phyloP scores from a whole-genome alignment of 1,140 invertebrate species.

The Apis florea region DNA sequence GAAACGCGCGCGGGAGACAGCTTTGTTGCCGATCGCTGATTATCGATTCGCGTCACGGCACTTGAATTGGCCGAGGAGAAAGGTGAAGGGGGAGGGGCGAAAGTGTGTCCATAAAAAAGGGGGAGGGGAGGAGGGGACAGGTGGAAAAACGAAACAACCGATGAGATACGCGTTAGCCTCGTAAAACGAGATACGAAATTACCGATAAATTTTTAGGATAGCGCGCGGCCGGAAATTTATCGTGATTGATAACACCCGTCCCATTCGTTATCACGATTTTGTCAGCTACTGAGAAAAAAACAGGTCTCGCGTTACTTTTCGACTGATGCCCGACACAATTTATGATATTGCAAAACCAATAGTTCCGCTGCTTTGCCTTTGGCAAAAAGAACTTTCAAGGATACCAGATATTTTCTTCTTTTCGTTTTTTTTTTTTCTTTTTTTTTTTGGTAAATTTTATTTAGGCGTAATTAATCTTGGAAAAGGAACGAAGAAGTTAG shows the following conservation, averaged over 20 bases:
- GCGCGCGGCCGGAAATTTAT: slow-evolving; percentile 17
- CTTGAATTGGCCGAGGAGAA: slow-evolving; percentile 52
- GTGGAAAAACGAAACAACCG: background rate
- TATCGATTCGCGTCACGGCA: slow-evolving; percentile 63
- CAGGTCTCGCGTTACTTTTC: slow-evolving; percentile 27
- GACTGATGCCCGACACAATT: background rate
- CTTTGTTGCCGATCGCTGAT: slow-evolving; percentile 62
- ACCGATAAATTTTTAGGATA: slow-evolving; percentile 38
- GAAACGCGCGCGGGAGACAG: slow-evolving; percentile 49
- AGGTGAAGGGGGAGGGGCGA: background rate
- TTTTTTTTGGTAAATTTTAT: background rate
- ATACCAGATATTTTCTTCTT: background rate
- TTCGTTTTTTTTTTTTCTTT: background rate
- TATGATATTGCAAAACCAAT: slow-evolving; percentile 28
- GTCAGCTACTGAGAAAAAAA: slow-evolving; percentile 3
- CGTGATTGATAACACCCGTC: slow-evolving; percentile 24
- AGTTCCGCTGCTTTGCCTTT: background rate
- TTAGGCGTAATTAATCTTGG: too few relatives aligned
- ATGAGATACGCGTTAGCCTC: background rate
- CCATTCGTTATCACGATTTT: slow-evolving; percentile 33
- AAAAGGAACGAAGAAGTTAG: too few relatives aligned
- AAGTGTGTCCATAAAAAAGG: background rate
- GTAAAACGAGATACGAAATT: slow-evolving; percentile 32
- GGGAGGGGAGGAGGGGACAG: background rate
- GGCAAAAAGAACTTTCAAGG: slow-evolving; percentile 2